phyloP scores from a whole-genome alignment of 1,140 invertebrate genomes.

The Listronotus oregonensis region DNA sequence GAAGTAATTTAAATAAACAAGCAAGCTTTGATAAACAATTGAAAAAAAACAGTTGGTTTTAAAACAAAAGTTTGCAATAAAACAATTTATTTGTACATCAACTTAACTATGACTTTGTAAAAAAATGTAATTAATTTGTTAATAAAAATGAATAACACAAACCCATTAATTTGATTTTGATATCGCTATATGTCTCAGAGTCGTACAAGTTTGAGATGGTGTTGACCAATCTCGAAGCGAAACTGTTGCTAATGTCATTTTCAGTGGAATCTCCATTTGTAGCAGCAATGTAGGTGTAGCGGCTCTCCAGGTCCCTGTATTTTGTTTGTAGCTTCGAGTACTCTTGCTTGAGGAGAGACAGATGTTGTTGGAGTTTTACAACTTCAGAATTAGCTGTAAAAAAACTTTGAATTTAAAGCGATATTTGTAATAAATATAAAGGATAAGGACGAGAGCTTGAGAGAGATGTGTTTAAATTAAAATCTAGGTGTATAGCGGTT shows the following conservation, averaged over 20 bases:
- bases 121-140: too few species aligned
- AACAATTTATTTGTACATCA: too few species aligned
- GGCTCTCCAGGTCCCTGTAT: slow-evolving; percentile 80
- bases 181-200: slow-evolving; percentile 78
- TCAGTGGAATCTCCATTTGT: slow-evolving; percentile 57
- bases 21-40: too few species aligned
- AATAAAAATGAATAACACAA: background rate
- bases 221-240: slow-evolving; percentile 78
- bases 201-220: slow-evolving; percentile 81
- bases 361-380: slow-evolving; percentile 83
- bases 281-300: slow-evolving; percentile 73
- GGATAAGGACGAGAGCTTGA: too few species aligned
- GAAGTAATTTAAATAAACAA: too few species aligned
- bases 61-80: too few species aligned
- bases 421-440: too few species aligned
- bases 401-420: too few species aligned
- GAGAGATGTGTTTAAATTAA: too few species aligned
- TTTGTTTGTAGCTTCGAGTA: slow-evolving; percentile 88
- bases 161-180: slow-evolving; percentile 70
- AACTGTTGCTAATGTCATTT: slow-evolving; percentile 63
- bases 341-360: slow-evolving; percentile 84
- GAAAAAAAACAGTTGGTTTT: too few species aligned
- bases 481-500: too few species aligned
- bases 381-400: slow-evolving; percentile 59
- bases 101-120: too few species aligned